phyloP scores from a whole-genome alignment of 2,888 invertebrate genomes.

The Troides helena region DNA sequence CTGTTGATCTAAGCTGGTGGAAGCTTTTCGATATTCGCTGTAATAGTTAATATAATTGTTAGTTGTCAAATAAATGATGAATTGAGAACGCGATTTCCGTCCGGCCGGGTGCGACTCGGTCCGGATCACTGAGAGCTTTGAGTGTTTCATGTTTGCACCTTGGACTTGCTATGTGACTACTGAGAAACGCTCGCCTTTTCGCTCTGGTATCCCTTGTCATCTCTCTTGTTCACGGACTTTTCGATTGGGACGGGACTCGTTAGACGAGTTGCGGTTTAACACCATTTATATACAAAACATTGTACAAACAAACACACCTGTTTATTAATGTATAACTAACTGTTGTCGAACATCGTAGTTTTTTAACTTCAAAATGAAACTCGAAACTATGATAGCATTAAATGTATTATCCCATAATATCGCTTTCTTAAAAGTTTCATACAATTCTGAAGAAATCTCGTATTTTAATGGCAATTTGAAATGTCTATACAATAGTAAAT shows the following conservation, averaged over 20 bases:
- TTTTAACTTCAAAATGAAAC: not conserved
- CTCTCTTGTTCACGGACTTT: conserved; percentile 75
- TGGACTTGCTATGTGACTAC: conserved; percentile 81
- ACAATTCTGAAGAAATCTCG: no score
- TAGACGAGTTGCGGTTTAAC: conserved; percentile 41
- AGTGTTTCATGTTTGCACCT: conserved; percentile 82
- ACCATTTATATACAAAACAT: conserved; percentile 10
- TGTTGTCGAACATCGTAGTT: not conserved
- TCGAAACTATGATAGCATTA: not conserved
- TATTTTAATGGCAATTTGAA: not conserved
- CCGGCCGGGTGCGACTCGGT: conserved; percentile 63
- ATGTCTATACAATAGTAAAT: not conserved
- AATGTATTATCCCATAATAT: no score
- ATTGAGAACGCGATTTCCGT: conserved; percentile 55
- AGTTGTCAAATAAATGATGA: conserved; percentile 44
- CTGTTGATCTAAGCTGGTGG: not conserved
- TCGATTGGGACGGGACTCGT: conserved; percentile 77
- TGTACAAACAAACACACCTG: conserved; percentile 19
- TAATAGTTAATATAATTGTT: conserved; percentile 60
- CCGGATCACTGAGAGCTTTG: conserved; percentile 79
- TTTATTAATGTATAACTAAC: conserved; percentile 1
- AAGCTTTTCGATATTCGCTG: conserved; percentile 57
- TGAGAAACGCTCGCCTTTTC: conserved; percentile 78
- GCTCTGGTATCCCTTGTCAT: conserved; percentile 79
- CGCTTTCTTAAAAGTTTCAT: no score